Percentiles rank a stretch among this genome's conserved stretches.
Evolutionary conservation across 2,113 vertebrate species (phyloP).

Genomic region (Mustela lutreola): DNA sequence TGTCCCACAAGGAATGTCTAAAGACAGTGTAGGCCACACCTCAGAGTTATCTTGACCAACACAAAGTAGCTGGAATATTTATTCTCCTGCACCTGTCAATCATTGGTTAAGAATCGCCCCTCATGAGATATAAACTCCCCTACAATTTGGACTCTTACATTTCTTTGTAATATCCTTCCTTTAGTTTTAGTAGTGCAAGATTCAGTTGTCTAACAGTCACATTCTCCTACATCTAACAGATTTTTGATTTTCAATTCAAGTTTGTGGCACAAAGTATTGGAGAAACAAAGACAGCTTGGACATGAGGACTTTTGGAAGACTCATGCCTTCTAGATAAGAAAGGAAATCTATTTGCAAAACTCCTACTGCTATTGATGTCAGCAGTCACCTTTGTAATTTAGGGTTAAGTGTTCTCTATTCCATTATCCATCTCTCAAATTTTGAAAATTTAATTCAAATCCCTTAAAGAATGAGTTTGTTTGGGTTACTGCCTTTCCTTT

Average conservation of each 20-base stretch:
- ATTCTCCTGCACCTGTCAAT: neutral
- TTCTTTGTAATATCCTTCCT: conserved; percentile 35
- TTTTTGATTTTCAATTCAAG: conserved; percentile 6
- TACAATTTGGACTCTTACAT: neutral
- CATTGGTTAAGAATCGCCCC: neutral
- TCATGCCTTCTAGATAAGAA: neutral
- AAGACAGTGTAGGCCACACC: neutral
- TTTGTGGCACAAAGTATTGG: neutral
- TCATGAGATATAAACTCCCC: neutral
- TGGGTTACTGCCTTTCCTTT: neutral
- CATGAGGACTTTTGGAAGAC: neutral
- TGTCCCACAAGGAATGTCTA: neutral
- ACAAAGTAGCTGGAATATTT: neutral
- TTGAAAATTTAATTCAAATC: conserved; percentile 42
- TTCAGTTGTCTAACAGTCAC: neutral
- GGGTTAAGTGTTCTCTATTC: conserved; percentile 19
- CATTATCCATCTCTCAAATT: neutral
- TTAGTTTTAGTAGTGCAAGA: neutral
- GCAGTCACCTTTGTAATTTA: neutral
- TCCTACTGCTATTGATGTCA: neutral
- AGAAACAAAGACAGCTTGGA: neutral
- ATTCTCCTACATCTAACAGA: neutral
- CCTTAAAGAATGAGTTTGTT: conserved; percentile 23
- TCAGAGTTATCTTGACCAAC: neutral
- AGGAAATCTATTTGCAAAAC: conserved; percentile 14